A percentile compares a stretch with the other conserved stretches of the same genome.
These are phyloP conservation scores for Agrotis ipsilon DNA, from an alignment of 2,888 invertebrate genomes.

Conservation along the genomic window DNA sequence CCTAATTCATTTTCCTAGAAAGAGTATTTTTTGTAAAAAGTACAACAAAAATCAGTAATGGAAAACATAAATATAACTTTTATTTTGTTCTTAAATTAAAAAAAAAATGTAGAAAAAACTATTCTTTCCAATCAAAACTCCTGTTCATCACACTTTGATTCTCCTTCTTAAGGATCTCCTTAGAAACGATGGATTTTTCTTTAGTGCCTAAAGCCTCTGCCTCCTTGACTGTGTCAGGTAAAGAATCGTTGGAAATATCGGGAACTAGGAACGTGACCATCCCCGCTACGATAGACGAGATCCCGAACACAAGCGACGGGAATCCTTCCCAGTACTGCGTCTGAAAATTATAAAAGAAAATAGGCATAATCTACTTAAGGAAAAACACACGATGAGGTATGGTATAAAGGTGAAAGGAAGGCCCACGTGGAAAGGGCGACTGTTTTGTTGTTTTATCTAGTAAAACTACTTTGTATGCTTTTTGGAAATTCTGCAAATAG, in stretches of 20 bases:
- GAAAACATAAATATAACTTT: not conserved
- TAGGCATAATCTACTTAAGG: too few species aligned
- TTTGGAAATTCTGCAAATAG: too few species aligned
- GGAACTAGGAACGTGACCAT: slow-evolving; percentile 79
- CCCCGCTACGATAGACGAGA: slow-evolving; percentile 76
- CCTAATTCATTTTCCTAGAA: not conserved
- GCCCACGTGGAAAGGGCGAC: too few species aligned
- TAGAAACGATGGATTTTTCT: slow-evolving; percentile 20
- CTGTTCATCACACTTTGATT: slow-evolving; percentile 35
- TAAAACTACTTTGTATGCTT: too few species aligned
- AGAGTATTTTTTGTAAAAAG: not conserved
- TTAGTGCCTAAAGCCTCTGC: slow-evolving; percentile 79
- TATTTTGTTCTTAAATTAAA: not conserved
- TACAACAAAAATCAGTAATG: not conserved
- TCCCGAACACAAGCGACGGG: slow-evolving; percentile 80
- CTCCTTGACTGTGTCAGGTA: slow-evolving; percentile 82
- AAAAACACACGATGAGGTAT: too few species aligned
- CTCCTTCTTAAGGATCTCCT: slow-evolving; percentile 29
- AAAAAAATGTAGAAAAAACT: not conserved
- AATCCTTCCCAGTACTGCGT: slow-evolving; percentile 82
- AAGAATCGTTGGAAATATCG: slow-evolving; percentile 76
- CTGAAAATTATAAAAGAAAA: slow-evolving; percentile 68
- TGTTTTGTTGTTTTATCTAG: not conserved
- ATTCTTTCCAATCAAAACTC: slow-evolving; percentile 57
- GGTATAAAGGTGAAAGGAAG: too few species aligned